Base-by-base conservation (phyloP, 2,113 vertebrate genomes). In the Anseranas semipalmata region DNA sequence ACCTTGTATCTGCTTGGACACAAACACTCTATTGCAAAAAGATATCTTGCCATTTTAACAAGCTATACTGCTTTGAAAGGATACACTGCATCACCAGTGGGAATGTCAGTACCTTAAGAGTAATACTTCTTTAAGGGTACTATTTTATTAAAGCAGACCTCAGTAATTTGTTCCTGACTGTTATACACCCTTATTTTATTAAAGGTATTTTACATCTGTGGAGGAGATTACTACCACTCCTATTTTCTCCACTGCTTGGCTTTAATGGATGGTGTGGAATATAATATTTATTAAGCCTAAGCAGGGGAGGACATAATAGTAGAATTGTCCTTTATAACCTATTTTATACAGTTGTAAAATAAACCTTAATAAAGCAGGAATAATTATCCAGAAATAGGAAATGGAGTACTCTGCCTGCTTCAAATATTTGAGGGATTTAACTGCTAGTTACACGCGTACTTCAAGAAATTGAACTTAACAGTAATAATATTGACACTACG, bases 161-260 rank as follows among this genome's bases (percentile, higher is more conserved):
- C 87, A 91, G 92, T 96, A 97, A 97, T 97, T 98, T 97, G 91
- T 96, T 97, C 96, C 84, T 96, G 94, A 93, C 96, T 96, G 95
- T 97, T 97, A 96, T 96, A 93, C 90, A 92, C 84, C 86, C 94
- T 85, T 95, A 95, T 91, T 98, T 97, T 97, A 97, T 97, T 97
- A 96, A 90, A 95, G 86, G 58, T 94, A 96, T 96, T 98, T 98
- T 98, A 96, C 82, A 95, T 97, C 84, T 96, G 43, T 93, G 88
- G 89, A 95, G 84, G 73, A 95, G 95, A 95, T 96, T 97, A 96
- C 87, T 91, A 83, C 75, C 81, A 89, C 89, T 94, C 63, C 94
- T 97, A 78, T 97, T 89, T 98, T 97, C 95, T 96, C 84, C 79
- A 94, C 70, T 79, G 87, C 90, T 97, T 97, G 93, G 78, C 91